Evolutionary conservation across 1,140 invertebrate species (phyloP).

Genomic region (Lasaia peninsularis): DNA sequence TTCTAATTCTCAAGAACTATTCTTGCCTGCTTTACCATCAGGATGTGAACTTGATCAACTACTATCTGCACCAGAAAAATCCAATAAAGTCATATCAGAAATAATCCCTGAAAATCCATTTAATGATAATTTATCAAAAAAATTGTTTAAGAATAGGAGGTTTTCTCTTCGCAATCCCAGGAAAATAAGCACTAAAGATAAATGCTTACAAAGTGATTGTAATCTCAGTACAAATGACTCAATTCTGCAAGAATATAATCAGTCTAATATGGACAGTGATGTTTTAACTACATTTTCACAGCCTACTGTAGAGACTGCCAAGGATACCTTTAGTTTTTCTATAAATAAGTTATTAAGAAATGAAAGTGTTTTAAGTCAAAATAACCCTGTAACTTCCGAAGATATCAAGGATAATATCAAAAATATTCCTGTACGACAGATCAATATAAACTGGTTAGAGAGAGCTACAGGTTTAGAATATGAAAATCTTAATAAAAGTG

Average conservation of each 20-base stretch:
- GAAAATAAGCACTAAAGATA: slow-evolving; percentile 75
- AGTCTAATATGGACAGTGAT: background rate
- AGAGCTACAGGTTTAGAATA: slow-evolving; percentile 45
- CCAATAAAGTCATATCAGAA: slow-evolving; percentile 17
- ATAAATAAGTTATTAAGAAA: background rate
- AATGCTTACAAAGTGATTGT: background rate
- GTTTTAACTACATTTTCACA: background rate
- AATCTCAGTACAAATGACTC: background rate
- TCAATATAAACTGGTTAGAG: slow-evolving; percentile 78
- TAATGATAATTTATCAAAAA: slow-evolving; percentile 79
- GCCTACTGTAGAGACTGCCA: background rate
- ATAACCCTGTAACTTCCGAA: background rate
- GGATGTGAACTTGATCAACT: slow-evolving; percentile 49
- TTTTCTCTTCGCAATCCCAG: slow-evolving; percentile 86
- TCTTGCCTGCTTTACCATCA: slow-evolving; percentile 47
- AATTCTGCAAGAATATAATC: background rate
- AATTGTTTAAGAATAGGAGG: slow-evolving; percentile 83
- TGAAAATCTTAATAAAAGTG: slow-evolving; percentile 11
- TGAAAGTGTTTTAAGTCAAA: background rate
- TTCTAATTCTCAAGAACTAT: slow-evolving; percentile 30
- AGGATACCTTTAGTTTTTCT: background rate
- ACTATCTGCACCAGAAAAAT: slow-evolving; percentile 71
- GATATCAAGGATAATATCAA: background rate
- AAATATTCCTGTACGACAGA: slow-evolving; percentile 40
- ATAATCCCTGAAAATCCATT: slow-evolving; percentile 31